Percentiles rank a stretch among this genome's conserved stretches.
Evolutionary conservation across 2,888 invertebrate genomes (phyloP).

Genomic region (Rhabditoides inermis): DNA sequence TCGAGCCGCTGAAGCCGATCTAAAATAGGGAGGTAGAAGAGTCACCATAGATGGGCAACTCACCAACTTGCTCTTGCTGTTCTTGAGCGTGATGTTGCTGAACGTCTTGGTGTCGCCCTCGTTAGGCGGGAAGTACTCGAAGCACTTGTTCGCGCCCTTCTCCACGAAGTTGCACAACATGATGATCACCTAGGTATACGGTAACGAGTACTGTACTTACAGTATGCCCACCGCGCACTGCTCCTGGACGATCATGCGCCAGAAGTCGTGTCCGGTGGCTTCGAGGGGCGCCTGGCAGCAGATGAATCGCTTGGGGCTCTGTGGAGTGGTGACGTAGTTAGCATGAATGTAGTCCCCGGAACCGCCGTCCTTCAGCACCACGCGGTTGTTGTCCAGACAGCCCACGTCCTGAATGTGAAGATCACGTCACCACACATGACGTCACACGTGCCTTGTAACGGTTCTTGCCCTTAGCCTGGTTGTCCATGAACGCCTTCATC

Average conservation of each 20-base stretch:
- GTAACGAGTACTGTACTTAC: too few relatives aligned
- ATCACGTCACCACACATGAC: neutral
- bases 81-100: constrained; percentile 1
- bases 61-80: neutral
- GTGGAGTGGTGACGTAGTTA: constrained; percentile 23
- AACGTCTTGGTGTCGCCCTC: constrained; percentile 11
- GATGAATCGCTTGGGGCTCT: constrained; percentile 21
- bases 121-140: constrained; percentile 18
- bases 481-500: constrained; percentile 20
- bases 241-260: too few relatives aligned
- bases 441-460: constrained; percentile 18
- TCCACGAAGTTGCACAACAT: constrained; percentile 27
- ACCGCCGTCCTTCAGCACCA: constrained; percentile 15
- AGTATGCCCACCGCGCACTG: too few relatives aligned
- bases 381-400: constrained; percentile 22
- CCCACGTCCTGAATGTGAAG: constrained; percentile 16
- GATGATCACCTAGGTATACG: constrained; percentile 23
- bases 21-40: too few relatives aligned
- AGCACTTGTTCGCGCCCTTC: constrained; percentile 21
- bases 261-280: constrained; percentile 25
- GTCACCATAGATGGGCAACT: neutral
- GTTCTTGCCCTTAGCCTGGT: constrained; percentile 14
- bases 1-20: constrained; percentile 10
- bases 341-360: constrained; percentile 27
- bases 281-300: constrained; percentile 25